phyloP scores from a whole-genome alignment of 2,113 vertebrate species.

The Motacilla tschutschensis region DNA sequence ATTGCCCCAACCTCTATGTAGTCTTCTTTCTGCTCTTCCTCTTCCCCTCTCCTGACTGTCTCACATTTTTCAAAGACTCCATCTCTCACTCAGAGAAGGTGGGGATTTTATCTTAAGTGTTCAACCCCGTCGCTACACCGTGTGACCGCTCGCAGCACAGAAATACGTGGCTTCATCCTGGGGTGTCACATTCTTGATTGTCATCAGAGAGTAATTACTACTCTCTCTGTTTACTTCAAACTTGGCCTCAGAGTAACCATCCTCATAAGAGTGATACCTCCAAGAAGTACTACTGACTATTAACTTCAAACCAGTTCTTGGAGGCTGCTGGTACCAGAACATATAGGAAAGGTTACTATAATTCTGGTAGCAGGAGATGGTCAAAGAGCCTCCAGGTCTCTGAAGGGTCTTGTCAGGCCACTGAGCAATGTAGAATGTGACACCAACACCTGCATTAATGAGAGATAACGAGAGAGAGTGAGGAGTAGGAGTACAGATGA shows the following conservation, averaged over 20 bases:
- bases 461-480: not conserved
- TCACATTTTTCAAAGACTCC: not conserved
- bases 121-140: not conserved
- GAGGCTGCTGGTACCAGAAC: not conserved
- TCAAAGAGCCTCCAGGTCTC: not conserved
- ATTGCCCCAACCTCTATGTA: not conserved
- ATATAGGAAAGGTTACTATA: not conserved
- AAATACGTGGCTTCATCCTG: not conserved
- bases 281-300: not conserved
- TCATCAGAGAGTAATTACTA: not conserved
- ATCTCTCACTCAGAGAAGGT: not conserved
- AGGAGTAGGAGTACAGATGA: not conserved
- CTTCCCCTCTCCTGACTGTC: not conserved
- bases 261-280: not conserved
- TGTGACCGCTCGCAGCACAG: not conserved
- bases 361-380: not conserved
- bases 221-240: not conserved
- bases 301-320: not conserved
- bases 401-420: not conserved
- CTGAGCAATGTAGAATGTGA: not conserved
- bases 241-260: not conserved
- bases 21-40: not conserved
- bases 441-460: not conserved
- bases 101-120: not conserved
- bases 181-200: not conserved